A percentile compares a stretch with the other conserved stretches of the same genome.
These are phyloP conservation scores for Ecdyonurus torrentis DNA, from an alignment of 2,888 invertebrate species.

Conservation along the genomic window DNA sequence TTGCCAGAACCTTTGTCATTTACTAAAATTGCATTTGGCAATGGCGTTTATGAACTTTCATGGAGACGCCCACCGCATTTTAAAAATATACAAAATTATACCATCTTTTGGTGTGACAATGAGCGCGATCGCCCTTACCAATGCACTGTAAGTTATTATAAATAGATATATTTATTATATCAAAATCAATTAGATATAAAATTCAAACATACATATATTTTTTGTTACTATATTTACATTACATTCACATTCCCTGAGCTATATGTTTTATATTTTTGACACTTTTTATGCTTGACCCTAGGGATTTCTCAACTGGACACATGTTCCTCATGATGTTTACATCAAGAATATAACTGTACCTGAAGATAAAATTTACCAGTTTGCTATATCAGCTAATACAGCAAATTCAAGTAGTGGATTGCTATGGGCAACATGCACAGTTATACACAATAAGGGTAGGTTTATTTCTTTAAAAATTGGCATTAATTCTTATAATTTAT, in stretches of 20 bases:
- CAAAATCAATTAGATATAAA: background rate
- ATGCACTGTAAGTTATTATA: constrained; percentile 29
- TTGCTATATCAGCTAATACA: constrained; percentile 68
- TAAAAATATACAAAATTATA: constrained; percentile 45
- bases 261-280: too few species aligned
- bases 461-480: background rate
- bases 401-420: constrained; percentile 57
- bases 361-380: constrained; percentile 43
- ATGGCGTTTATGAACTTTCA: constrained; percentile 52
- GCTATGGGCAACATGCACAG: constrained; percentile 67
- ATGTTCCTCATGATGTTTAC: constrained; percentile 31
- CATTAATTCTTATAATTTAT: background rate
- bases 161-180: background rate
- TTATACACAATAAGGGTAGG: constrained; percentile 29
- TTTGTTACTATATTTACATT: too few species aligned
- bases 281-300: too few species aligned
- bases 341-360: constrained; percentile 40
- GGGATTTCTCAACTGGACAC: constrained; percentile 43
- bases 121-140: constrained; percentile 37
- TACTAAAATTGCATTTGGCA: constrained; percentile 53
- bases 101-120: constrained; percentile 61
- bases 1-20: constrained; percentile 38
- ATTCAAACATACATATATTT: constrained; percentile 6
- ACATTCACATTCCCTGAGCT: too few species aligned
- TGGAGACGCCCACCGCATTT: constrained; percentile 43